phyloP scores from a whole-genome alignment of 2,797 vertebrate species.

The Distichodus sexfasciatus region DNA sequence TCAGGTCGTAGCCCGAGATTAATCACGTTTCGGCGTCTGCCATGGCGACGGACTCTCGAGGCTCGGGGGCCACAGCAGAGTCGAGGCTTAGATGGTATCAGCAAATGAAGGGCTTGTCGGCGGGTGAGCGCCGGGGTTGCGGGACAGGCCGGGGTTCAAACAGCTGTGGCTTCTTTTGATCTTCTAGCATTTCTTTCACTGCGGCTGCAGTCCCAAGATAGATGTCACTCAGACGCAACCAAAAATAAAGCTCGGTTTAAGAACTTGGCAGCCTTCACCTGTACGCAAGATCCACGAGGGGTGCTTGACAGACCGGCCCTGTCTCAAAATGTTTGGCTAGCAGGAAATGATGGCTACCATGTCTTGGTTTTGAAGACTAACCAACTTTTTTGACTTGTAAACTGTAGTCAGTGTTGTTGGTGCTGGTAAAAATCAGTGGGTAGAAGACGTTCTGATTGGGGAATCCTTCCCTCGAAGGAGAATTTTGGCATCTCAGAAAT shows the following conservation, averaged over 20 bases:
- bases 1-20: conserved; percentile 38
- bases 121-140: conserved; percentile 49
- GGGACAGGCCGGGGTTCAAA: conserved; percentile 46
- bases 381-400: no score
- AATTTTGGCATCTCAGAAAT: no score
- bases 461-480: no score
- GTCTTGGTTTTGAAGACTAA: no score
- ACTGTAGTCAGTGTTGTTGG: no score
- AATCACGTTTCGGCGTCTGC: conserved; percentile 39
- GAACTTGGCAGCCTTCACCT: conserved; percentile 34
- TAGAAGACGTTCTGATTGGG: no score
- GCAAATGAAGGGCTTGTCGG: conserved; percentile 53
- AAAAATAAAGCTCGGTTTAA: conserved; percentile 41
- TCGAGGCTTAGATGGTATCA: conserved; percentile 52
- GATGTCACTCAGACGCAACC: conserved; percentile 48
- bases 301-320: background rate
- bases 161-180: conserved; percentile 54
- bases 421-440: no score
- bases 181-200: conserved; percentile 47
- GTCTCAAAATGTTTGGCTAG: no score
- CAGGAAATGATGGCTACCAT: no score
- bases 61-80: conserved; percentile 40
- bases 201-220: conserved; percentile 49
- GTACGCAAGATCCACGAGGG: conserved; percentile 18
- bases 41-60: conserved; percentile 30